Percentiles rank a stretch among this genome's conserved stretches.
phyloP scores from a whole-genome alignment of 2,113 vertebrate species.

The Rhinopithecus roxellana region DNA sequence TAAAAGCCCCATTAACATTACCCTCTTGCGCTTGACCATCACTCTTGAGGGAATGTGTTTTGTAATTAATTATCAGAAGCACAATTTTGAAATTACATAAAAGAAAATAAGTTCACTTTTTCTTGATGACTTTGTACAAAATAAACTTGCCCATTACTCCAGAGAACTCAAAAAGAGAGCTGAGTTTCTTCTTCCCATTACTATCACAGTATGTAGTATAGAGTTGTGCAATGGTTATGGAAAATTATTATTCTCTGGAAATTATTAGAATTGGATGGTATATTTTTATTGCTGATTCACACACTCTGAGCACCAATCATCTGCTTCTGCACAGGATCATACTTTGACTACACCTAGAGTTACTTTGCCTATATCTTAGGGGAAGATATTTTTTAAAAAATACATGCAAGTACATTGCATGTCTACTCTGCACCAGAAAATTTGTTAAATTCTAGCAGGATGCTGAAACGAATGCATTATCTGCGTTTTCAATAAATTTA shows the following conservation, averaged over 20 bases:
- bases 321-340: not conserved
- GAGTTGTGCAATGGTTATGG: not conserved
- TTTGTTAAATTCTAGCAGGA: not conserved
- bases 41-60: not conserved
- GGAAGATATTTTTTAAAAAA: not conserved
- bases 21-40: not conserved
- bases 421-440: not conserved
- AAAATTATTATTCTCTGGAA: not conserved
- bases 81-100: not conserved
- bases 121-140: conserved; percentile 1
- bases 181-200: not conserved
- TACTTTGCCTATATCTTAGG: not conserved
- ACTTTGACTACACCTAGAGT: not conserved
- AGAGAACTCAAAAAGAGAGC: not conserved
- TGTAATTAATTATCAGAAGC: not conserved
- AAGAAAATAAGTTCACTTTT: not conserved
- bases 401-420: not conserved
- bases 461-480: not conserved
- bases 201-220: not conserved
- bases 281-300: not conserved
- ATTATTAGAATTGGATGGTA: not conserved
- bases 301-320: not conserved
- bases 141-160: not conserved
- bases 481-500: not conserved
- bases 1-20: not conserved